Evolutionary conservation across 2,888 invertebrate species (phyloP).

Genomic region (Sclerodermus sp.): DNA sequence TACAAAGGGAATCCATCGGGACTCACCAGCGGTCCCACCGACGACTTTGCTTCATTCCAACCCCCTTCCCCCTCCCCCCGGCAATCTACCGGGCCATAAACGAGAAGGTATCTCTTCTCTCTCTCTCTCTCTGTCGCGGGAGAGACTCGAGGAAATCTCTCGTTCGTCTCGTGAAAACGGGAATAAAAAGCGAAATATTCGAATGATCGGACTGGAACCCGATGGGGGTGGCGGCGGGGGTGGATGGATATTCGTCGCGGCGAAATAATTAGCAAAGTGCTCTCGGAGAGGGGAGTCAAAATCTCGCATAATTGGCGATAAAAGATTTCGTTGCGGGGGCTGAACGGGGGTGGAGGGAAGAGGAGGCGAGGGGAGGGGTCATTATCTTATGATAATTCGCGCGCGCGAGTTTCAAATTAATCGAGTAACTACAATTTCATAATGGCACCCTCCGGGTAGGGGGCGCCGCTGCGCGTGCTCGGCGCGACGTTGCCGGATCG

Average conservation of each 20-base stretch:
- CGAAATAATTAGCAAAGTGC: constrained; percentile 21
- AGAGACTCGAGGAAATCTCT: no score
- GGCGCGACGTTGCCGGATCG: constrained; percentile 9
- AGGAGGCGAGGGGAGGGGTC: constrained; percentile 20
- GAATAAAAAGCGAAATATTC: no score
- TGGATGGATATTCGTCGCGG: background rate
- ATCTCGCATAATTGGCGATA: constrained; percentile 29
- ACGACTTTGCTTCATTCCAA: no score
- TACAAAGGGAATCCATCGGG: no score
- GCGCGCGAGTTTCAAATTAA: constrained; percentile 48
- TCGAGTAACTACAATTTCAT: constrained; percentile 57
- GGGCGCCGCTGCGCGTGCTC: constrained; percentile 26
- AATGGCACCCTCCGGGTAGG: constrained; percentile 37
- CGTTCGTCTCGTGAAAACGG: background rate
- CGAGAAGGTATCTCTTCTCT: no score
- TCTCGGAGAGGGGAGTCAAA: constrained; percentile 4
- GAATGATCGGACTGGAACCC: no score
- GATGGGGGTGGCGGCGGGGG: no score
- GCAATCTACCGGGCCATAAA: no score
- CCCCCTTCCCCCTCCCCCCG: no score
- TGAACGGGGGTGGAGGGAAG: no score
- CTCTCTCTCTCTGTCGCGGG: no score
- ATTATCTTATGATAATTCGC: constrained; percentile 56
- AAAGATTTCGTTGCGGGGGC: constrained; percentile 33
- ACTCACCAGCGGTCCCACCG: no score